Base-by-base conservation (phyloP, 1,140 invertebrate genomes). In the Camponotus pennsylvanicus region DNA sequence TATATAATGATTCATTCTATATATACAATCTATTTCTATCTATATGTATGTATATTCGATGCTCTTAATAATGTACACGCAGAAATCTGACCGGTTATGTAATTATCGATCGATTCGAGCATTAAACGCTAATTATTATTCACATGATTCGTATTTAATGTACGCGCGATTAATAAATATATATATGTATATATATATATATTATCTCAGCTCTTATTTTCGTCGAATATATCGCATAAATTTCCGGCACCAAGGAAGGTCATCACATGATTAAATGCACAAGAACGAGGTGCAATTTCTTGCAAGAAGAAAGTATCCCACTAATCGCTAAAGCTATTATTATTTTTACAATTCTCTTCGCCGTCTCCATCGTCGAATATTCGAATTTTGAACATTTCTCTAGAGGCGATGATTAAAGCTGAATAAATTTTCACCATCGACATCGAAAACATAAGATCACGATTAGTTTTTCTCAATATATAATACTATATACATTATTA, bases 191-290 rank as follows among this genome's bases (percentile, higher is more conserved):
- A 27, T 55, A 55, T 55, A 55, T 79, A 40, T 67, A 92, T 93
- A 92, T 85, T 78, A 92, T 93, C 89, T 93, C 91, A 92, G 92
- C 89, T 73, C 69, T 73, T 55, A 0, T 79, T 79, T 52, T 92
- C 78, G 89, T 91, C 85, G 89, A 89, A 91, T 91, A 80, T 85
- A 80, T 85, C 80, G 73, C 88, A 76, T 71, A 82, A 34, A 73
- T 83, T 52, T 71, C 77, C 87, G 90, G 86, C 71, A 88, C 42
- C 82, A 66, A 89, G 89, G 82, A 88, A 92, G 87, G 88, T 90
- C 88, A 90, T 90, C 90, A 90, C 88, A 69, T 73, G 49, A 75
- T 91, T 94, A 94, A 94, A 93, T 93, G 93, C 93, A 93, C 89
- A 90, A 89, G 61, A 32, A 78, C 49, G 49, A 67, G 52, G 78